Evolutionary conservation across 2,113 vertebrate genomes (phyloP).

Genomic region (Sitta europaea): DNA sequence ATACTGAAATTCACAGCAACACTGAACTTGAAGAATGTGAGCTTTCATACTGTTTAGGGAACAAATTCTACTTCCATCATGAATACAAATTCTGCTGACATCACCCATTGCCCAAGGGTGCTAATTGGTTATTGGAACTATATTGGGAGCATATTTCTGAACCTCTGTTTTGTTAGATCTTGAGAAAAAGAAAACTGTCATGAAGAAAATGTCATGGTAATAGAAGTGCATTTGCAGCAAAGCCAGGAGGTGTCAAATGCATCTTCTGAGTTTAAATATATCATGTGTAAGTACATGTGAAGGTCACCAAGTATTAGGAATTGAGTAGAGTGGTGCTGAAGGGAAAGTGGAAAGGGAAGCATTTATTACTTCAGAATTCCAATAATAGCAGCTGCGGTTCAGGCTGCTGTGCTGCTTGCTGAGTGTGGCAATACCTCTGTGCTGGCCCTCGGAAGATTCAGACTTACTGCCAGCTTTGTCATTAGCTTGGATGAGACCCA

Average conservation of each 20-base stretch:
- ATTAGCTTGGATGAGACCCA: slow-evolving; percentile 7
- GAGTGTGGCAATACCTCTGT: background rate
- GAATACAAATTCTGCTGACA: background rate
- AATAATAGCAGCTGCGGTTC: background rate
- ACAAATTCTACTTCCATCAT: background rate
- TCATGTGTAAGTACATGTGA: background rate
- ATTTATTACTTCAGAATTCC: background rate
- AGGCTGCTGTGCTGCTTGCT: background rate
- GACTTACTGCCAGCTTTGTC: background rate
- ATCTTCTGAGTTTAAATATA: background rate
- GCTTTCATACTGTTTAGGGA: background rate
- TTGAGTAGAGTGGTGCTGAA: background rate
- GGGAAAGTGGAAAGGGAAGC: background rate
- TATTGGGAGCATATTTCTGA: background rate
- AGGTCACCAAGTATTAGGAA: background rate
- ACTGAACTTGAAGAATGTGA: background rate
- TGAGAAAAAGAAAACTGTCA: background rate
- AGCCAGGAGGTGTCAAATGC: background rate
- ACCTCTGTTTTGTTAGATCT: background rate
- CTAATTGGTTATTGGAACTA: background rate
- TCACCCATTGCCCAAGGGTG: background rate
- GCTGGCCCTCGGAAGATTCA: background rate
- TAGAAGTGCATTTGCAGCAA: background rate
- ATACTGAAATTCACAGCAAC: background rate
- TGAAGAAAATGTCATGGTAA: background rate